A percentile compares a stretch with the other conserved stretches of the same genome.
phyloP scores from a whole-genome alignment of 2,113 vertebrate species.

The Neolamprologus variostigma region DNA sequence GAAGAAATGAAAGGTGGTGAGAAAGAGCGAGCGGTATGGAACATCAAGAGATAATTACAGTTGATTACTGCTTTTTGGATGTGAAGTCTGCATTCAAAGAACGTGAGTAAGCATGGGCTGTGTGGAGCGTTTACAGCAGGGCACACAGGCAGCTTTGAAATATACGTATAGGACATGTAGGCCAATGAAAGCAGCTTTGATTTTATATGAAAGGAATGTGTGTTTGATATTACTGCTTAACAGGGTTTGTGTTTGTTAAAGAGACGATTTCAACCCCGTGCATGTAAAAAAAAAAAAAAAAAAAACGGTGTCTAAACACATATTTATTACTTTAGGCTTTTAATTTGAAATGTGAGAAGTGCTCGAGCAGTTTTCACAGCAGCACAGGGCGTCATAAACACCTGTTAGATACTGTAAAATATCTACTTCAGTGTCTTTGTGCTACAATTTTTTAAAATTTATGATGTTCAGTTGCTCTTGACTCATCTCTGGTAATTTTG shows the following conservation, averaged over 20 bases:
- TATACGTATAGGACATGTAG: not conserved
- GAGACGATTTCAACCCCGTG: not conserved
- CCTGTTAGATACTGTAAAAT: not conserved
- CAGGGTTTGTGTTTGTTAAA: not conserved
- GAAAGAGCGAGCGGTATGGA: slow-evolving; percentile 9
- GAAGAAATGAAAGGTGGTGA: slow-evolving; percentile 23
- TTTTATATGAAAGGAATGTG: slow-evolving; percentile 13
- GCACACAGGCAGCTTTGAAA: slow-evolving; percentile 10
- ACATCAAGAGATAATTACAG: slow-evolving; percentile 50
- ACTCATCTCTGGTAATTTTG: not conserved
- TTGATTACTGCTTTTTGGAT: slow-evolving; percentile 48
- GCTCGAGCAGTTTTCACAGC: not conserved
- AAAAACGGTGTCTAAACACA: not conserved
- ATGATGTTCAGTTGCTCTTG: not conserved
- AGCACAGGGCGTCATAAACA: not conserved
- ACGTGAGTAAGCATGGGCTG: slow-evolving; percentile 33
- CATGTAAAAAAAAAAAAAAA: rapidly evolving
- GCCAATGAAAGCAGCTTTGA: slow-evolving; percentile 22
- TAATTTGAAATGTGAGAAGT: not conserved
- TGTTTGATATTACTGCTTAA: not conserved
- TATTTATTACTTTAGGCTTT: not conserved
- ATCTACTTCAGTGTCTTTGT: not conserved
- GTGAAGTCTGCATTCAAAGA: slow-evolving; percentile 51
- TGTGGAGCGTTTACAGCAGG: not conserved
- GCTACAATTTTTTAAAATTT: not conserved